Base-by-base conservation (phyloP, 2,797 vertebrate species). In the Cyclopterus lumpus region DNA sequence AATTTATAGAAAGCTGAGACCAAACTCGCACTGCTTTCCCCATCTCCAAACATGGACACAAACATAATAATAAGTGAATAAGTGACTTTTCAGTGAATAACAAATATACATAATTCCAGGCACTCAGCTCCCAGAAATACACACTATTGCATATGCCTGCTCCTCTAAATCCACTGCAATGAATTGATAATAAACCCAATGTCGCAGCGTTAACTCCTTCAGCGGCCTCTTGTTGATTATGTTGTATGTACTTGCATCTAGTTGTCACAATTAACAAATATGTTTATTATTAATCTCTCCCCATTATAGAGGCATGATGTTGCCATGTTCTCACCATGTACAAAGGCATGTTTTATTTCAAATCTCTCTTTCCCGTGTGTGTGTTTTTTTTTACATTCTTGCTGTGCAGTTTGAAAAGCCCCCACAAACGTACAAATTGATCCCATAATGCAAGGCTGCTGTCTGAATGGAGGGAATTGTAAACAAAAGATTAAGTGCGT, bases 401-500 rank as follows among this genome's bases (percentile, higher is more conserved):
- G 40, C 40, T 36, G n/a, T 30, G 71, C 40, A 51, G 72, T 74
- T 75, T 58, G 22, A 51, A 67, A 75, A 49, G 26, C 24, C 36
- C 66, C 18, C 26, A 57, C 40, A 82, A 68, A 82, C 24, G 64
- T 53, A 72, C 55, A 86, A 70, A 81, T 75, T 71, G 54, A 72
- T 80, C 72, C 59, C 3, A 11, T 74, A 82, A 85, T 80, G 38
- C 67, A 30, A 9, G n/a, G 42, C 32, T 77, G 63, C 36, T 68
- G 51, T 77, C 73, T 68, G 54, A 79, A 62, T 48, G 44, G 57
- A 79, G 62, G 0, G 44, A 81, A 79, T 76, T 59, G 66, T 86
- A 90, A 89, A 85, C 75, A 87, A 80, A 74, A 86, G 82, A 90
- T 89, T 80, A 74, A 20, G 76, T 79, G 61, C 67, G n/a, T 49